Percentiles rank a stretch among this genome's conserved stretches.
These are phyloP conservation scores for Microcebus murinus DNA, from an alignment of 2,113 vertebrate genomes.

Conservation along the genomic window DNA sequence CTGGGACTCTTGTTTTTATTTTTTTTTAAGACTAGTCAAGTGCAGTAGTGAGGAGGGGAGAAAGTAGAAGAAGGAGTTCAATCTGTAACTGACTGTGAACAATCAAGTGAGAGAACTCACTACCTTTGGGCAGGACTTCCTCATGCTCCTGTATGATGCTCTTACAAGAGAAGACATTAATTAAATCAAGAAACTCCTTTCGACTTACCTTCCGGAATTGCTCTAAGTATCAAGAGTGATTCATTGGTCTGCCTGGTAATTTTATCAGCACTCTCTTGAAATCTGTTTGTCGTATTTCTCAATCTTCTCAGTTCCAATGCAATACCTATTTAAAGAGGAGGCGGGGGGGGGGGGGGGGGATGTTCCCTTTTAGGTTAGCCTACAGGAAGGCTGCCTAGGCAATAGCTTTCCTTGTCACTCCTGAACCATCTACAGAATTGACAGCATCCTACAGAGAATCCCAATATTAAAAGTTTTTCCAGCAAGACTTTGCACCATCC, in stretches of 20 bases:
- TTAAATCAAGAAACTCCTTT: constrained; percentile 4
- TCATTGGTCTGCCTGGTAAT: constrained; percentile 84
- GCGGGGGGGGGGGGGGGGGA: not conserved
- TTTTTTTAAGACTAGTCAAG: too few relatives aligned
- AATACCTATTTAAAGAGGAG: constrained; percentile 83
- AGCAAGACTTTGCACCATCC: not conserved
- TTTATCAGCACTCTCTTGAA: constrained; percentile 81
- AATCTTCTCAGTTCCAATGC: constrained; percentile 81
- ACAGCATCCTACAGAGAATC: not conserved
- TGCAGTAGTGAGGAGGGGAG: too few relatives aligned
- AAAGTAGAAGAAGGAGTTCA: too few relatives aligned
- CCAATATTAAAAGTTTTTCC: not conserved
- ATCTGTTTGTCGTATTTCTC: constrained; percentile 81
- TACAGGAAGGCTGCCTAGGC: not conserved
- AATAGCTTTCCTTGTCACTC: not conserved
- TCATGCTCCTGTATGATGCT: not conserved
- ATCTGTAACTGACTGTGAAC: too few relatives aligned
- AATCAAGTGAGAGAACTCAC: too few relatives aligned
- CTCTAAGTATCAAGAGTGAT: constrained; percentile 85
- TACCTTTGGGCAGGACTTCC: not conserved
- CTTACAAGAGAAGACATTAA: constrained; percentile 12
- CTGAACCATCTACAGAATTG: not conserved
- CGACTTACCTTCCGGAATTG: constrained; percentile 87
- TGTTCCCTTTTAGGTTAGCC: not conserved
- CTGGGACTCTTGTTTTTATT: not conserved